Conservation (phyloP, 2,888 invertebrate species). For the Vannuccia rotundouncinata region DNA sequence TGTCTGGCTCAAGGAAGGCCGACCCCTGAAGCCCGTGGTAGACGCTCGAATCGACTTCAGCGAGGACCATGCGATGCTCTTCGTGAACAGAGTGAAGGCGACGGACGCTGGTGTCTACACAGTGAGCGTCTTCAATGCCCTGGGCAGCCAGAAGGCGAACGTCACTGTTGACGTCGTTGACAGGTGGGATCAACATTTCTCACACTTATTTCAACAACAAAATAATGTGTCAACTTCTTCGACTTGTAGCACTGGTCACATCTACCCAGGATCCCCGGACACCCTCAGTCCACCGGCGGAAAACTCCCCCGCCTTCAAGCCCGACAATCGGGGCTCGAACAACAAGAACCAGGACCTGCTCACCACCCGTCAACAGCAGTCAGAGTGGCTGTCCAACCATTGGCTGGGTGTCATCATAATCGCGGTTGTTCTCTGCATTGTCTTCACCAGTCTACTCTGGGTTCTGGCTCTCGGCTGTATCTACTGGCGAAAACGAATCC, state of each 20-base stretch:
- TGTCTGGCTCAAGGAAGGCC: neutral
- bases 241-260: too few species aligned
- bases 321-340: too few species aligned
- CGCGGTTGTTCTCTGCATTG: slow-evolving; percentile 28
- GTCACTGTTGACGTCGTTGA: slow-evolving; percentile 5
- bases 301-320: neutral
- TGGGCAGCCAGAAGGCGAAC: neutral
- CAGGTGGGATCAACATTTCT: too few species aligned
- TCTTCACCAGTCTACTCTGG: slow-evolving; percentile 31
- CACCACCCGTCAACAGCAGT: neutral
- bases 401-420: slow-evolving; percentile 34
- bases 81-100: neutral
- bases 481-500: neutral
- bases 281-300: too few species aligned
- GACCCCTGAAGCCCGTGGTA: neutral
- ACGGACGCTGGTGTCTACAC: neutral
- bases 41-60: neutral
- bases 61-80: neutral
- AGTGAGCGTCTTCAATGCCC: neutral
- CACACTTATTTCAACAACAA: too few species aligned
- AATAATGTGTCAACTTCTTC: too few species aligned
- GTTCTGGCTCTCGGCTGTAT: neutral
- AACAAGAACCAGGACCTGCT: too few species aligned
- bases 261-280: too few species aligned
- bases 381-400: slow-evolving; percentile 27